These are phyloP conservation scores for Limnothrissa miodon DNA, from an alignment of 2,113 vertebrate species.

Conservation along the genomic window DNA sequence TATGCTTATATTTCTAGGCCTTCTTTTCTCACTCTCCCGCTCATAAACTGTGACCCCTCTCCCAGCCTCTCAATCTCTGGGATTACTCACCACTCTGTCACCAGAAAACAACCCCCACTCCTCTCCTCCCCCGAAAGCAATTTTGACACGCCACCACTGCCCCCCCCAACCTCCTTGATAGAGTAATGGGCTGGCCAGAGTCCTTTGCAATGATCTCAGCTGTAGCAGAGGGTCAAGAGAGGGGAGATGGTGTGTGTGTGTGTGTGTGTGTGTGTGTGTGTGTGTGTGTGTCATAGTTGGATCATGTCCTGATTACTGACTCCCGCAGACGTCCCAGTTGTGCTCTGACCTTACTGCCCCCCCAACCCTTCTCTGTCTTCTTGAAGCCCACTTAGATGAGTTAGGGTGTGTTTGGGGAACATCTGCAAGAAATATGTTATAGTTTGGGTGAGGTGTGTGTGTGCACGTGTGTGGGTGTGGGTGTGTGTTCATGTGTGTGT, in stretches of 20 bases:
- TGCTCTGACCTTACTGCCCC: neutral
- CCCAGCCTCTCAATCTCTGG: neutral
- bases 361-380: neutral
- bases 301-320: neutral
- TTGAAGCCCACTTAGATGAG: neutral
- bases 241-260: neutral
- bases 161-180: neutral
- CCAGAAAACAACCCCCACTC: neutral
- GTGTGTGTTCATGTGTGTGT: neutral
- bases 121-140: neutral
- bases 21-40: neutral
- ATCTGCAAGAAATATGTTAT: neutral
- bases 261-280: slow-evolving; percentile 15
- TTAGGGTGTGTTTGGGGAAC: slow-evolving; percentile 1
- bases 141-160: neutral
- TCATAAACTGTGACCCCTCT: neutral
- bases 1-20: too few relatives aligned
- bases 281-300: neutral
- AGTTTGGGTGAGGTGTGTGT: neutral
- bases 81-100: neutral
- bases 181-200: neutral
- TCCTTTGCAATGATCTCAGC: slow-evolving; percentile 4
- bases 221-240: neutral
- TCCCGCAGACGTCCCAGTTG: neutral
- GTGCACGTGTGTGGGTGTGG: neutral